Base-by-base conservation (phyloP, 2,113 vertebrate genomes). In the Morone saxatilis region DNA sequence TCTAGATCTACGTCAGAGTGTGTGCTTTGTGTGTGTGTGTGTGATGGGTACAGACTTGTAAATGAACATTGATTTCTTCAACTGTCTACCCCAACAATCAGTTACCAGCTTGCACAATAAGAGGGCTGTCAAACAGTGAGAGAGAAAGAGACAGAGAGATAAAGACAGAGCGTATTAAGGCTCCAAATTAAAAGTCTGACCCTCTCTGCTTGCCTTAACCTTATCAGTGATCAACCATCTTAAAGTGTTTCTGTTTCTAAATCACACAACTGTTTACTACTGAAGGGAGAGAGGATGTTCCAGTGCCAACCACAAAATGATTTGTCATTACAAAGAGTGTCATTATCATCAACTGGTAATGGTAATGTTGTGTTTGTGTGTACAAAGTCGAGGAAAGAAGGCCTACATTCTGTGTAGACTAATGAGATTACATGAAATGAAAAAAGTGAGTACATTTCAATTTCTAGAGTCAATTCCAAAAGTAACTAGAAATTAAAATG, bases 11-110 rank as follows among this genome's bases (percentile, higher is more conserved):
- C 41, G 22, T 86, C 70, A 79, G 40, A 36, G 14, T 8, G 19
- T 63, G 69, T 61, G 63, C 54, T 63, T 38, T 79, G 70, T 54
- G 6, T 72, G 47, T 61, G 47, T 61, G 65, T 66, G 71, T 76
- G 62, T 71, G 67, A 11, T 92, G 81, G 82, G 88, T 87, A 86
- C 80, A 50, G 72, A 84, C 71, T 86, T 85, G 82, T 83, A 92
- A 89, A 93, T 89, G 80, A 91, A 77, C 86, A 93, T 86, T 68
- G 87, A 91, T 92, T 78, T 45, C 57, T 76, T 72, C 6, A 88
- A 80, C 70, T 78, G 73, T 89, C 87, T 78, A n/a, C 67, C 71
- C 22, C 59, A 76, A 79, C 88, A 87, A 84, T 88, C 87, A 61
- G 45, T 56, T 20, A 79, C 38, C 51, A 50, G 81, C 69, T 45